Evolutionary conservation across 1,140 invertebrate species (phyloP), one percentile per base, ranked within the genome.

Genomic region (Brachionus manjavacas): DNA sequence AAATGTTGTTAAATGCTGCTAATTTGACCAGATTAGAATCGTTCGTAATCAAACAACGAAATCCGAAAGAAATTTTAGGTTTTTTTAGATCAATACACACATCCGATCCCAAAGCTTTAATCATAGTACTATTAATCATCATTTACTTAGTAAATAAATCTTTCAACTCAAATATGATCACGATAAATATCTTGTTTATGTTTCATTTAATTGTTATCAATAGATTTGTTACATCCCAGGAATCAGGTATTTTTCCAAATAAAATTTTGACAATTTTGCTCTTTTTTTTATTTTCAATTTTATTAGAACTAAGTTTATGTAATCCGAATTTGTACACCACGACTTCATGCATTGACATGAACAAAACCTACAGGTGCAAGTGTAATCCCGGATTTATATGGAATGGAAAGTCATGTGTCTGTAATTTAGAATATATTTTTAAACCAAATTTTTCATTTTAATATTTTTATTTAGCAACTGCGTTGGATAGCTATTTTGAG

Each of bases 321-420:
- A 66, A 81, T 66, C 46, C 25, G 20, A 52, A 16, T 20, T 31
- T 52, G 55, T 81, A 81, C 35, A 20, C 49, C 11, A 11, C 1
- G 35, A n/a, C 25, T 11, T n/a, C 23, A 20, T 90, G 89, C 85
- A 85, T 86, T n/a, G 87, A 90, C 68, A 87, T 88, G 83, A 87
- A 88, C 3, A 87, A 87, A 49, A 88, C 88, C 0, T 90, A 90
- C 85, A 87, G 87, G 7, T 90, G 89, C 85, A 86, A 87, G 72
- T 90, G 89, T 85, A 88, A 89, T 3, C 87, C 89, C 3, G 89
- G 89, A 14, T 90, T 89, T 76, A 86, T 88, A 49, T 90, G 89
- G 89, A 90, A 90, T 85, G 89, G 88, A 4, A 78, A 88, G 16
- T 87, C 86, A 74, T 90, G 89, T 86, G 89, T 89, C 85, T 89